Evolutionary conservation across 1,140 invertebrate species (phyloP).

Genomic region (Helicorthomorpha holstii): DNA sequence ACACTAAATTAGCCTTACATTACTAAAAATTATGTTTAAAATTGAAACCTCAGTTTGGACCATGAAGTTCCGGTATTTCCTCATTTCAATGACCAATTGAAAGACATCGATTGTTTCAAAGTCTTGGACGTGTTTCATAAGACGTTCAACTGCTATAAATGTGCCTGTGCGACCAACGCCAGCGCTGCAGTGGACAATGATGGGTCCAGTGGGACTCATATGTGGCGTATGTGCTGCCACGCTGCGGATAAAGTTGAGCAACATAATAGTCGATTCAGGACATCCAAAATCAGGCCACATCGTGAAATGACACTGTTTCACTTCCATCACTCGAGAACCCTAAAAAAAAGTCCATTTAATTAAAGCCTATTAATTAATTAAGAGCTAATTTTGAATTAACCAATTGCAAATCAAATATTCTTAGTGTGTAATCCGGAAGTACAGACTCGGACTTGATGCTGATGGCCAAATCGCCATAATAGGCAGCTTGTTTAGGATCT

Average conservation of each 20-base stretch:
- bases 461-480: conserved; percentile 7
- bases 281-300: conserved; percentile 28
- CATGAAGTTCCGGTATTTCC: background rate
- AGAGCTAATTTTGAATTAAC: background rate
- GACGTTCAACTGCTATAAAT: conserved; percentile 21
- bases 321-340: conserved; percentile 17
- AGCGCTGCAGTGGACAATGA: conserved; percentile 27
- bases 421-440: conserved; percentile 1
- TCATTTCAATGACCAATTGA: conserved; percentile 5
- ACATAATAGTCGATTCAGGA: conserved; percentile 20
- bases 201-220: conserved; percentile 17
- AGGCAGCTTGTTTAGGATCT: conserved; percentile 2
- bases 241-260: conserved; percentile 23
- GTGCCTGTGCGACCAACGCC: conserved; percentile 24
- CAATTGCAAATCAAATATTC: conserved; percentile 7
- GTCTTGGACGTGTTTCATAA: conserved; percentile 13
- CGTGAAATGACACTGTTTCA: conserved; percentile 26
- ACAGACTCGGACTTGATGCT: conserved; percentile 5
- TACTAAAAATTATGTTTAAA: background rate
- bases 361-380: background rate
- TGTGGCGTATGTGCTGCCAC: conserved; percentile 19
- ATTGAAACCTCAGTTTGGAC: conserved; percentile 9
- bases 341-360: conserved; percentile 11
- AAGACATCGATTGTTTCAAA: conserved; percentile 2
- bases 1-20: background rate